Percentiles rank a stretch among this genome's conserved stretches.
phyloP scores from a whole-genome alignment of 1,140 invertebrate species.

The Tachypleus tridentatus region DNA sequence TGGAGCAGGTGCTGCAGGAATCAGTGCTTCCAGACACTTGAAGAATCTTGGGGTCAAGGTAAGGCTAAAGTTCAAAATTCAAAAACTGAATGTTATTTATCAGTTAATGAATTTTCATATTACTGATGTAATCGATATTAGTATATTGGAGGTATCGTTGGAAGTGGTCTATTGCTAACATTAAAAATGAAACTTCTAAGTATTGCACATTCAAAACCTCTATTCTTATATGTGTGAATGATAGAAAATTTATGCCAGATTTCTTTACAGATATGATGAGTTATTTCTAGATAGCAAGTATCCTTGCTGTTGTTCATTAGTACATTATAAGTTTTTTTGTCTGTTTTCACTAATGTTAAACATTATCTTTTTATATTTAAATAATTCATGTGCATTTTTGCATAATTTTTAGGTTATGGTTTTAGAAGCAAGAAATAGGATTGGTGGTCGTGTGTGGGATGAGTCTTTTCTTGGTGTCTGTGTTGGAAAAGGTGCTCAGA shows the following conservation, averaged over 20 bases:
- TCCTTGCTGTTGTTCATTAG: not conserved
- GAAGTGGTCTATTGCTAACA: too few species aligned
- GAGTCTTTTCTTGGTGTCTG: slow-evolving; percentile 27
- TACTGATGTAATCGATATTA: too few species aligned
- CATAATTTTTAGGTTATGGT: slow-evolving; percentile 26
- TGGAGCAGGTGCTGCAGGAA: slow-evolving; percentile 37
- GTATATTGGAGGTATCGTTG: too few species aligned
- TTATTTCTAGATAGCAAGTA: not conserved
- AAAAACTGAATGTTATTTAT: too few species aligned
- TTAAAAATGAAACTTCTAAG: too few species aligned
- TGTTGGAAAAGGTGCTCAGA: slow-evolving; percentile 35
- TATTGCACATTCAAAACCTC: too few species aligned
- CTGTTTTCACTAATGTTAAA: slow-evolving; percentile 2
- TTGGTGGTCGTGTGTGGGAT: slow-evolving; percentile 38
- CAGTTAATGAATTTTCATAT: too few species aligned
- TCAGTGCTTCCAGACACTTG: slow-evolving; percentile 37
- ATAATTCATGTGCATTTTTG: too few species aligned
- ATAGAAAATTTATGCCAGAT: too few species aligned
- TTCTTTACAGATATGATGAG: too few species aligned
- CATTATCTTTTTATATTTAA: too few species aligned
- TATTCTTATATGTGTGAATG: too few species aligned
- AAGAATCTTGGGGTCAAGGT: slow-evolving; percentile 36
- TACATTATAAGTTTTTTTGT: slow-evolving; percentile 10
- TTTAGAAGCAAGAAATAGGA: slow-evolving; percentile 34
- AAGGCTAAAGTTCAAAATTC: not conserved